Conservation (phyloP, 2,113 vertebrate genomes). For the Chaetura pelagica region DNA sequence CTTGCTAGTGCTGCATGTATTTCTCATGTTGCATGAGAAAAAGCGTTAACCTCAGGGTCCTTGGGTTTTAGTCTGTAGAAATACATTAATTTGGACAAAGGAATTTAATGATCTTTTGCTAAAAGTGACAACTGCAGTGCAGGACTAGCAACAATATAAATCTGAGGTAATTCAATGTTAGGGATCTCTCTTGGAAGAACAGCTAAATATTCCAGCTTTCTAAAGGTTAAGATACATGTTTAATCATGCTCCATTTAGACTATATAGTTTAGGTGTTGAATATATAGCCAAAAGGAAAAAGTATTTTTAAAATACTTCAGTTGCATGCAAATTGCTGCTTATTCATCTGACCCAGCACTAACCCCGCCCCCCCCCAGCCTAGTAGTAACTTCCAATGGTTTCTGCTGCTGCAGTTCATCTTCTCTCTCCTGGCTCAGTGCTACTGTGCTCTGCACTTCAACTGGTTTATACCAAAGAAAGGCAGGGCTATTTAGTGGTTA, state of each 20-base stretch:
- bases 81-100: neutral
- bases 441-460: neutral
- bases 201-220: neutral
- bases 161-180: neutral
- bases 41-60: neutral
- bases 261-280: neutral
- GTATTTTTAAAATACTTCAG: neutral
- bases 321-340: neutral
- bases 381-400: neutral
- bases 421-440: neutral
- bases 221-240: neutral
- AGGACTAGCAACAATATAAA: neutral
- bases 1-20: rapidly evolving
- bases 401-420: neutral
- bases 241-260: rapidly evolving
- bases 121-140: neutral
- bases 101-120: neutral
- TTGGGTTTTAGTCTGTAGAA: neutral
- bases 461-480: neutral
- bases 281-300: neutral
- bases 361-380: too few relatives aligned
- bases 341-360: neutral
- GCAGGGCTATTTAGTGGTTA: neutral
- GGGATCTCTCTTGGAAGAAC: neutral
- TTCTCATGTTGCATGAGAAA: neutral